Evolutionary conservation across 2,797 vertebrate genomes (phyloP).

Genomic region (Spea hammondii): DNA sequence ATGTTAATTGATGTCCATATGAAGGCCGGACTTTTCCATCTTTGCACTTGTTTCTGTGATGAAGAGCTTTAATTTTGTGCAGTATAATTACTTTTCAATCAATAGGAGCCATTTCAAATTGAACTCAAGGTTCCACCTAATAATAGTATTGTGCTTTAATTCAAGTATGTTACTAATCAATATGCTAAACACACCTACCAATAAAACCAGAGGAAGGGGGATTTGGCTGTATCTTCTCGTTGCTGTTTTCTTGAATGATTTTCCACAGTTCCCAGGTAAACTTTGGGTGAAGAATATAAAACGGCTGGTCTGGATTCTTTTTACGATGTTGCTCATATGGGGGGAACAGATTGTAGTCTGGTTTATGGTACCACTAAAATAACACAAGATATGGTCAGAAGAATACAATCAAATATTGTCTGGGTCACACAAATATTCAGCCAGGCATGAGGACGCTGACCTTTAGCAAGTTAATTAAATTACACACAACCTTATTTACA

Average conservation of each 20-base stretch:
- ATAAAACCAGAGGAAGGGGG: constrained; percentile 98
- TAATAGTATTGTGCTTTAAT: constrained; percentile 6
- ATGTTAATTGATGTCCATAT: constrained; percentile 36
- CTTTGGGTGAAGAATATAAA: constrained; percentile 95
- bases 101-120: constrained; percentile 39
- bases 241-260: constrained; percentile 91
- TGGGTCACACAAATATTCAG: background rate
- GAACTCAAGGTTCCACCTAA: constrained; percentile 28
- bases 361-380: constrained; percentile 88
- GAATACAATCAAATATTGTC: background rate
- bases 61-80: constrained; percentile 32
- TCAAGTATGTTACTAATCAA: constrained; percentile 20
- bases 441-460: background rate
- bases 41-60: constrained; percentile 30
- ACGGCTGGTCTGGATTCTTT: constrained; percentile 82
- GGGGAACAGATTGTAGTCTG: constrained; percentile 95
- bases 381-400: constrained; percentile 1
- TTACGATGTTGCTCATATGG: constrained; percentile 86
- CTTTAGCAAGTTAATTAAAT: background rate
- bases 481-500: background rate
- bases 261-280: constrained; percentile 98
- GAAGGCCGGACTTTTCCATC: constrained; percentile 6
- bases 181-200: constrained; percentile 69
- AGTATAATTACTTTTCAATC: constrained; percentile 40
- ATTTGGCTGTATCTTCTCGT: constrained; percentile 95